Evolutionary conservation across 2,113 vertebrate species (phyloP).

Genomic region (Rhinolophus sinicus): DNA sequence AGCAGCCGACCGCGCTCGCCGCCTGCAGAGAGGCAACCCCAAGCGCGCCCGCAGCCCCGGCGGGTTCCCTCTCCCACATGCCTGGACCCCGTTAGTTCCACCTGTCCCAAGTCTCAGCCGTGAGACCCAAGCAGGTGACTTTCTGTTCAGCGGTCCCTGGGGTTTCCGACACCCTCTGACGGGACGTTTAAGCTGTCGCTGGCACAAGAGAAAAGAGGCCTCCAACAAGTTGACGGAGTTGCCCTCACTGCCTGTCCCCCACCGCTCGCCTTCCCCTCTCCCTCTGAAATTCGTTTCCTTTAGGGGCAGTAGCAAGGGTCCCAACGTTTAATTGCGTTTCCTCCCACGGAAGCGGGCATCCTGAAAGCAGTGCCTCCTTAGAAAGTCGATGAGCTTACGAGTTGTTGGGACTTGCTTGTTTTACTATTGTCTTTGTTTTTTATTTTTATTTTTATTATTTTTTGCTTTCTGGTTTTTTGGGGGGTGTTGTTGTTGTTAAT

Average conservation of each 20-base stretch:
- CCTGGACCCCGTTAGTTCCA: constrained; percentile 65
- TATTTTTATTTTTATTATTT: neutral
- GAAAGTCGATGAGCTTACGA: neutral
- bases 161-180: neutral
- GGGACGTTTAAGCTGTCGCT: neutral
- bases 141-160: neutral
- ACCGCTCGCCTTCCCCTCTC: neutral
- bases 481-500: neutral
- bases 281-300: constrained; percentile 81
- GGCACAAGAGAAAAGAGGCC: constrained; percentile 34
- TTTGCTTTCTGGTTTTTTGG: neutral
- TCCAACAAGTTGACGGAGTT: constrained; percentile 23
- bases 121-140: constrained; percentile 78
- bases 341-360: neutral
- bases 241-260: neutral
- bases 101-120: constrained; percentile 77
- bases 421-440: neutral
- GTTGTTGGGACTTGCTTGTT: constrained; percentile 41
- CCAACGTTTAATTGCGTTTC: constrained; percentile 7
- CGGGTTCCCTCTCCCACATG: neutral
- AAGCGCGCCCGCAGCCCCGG: rapidly evolving
- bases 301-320: neutral
- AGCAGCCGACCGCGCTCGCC: neutral
- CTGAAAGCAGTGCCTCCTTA: constrained; percentile 14
- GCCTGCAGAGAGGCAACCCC: neutral